Base-by-base conservation (phyloP, 1,140 invertebrate genomes). In the Drosophila pandora region DNA sequence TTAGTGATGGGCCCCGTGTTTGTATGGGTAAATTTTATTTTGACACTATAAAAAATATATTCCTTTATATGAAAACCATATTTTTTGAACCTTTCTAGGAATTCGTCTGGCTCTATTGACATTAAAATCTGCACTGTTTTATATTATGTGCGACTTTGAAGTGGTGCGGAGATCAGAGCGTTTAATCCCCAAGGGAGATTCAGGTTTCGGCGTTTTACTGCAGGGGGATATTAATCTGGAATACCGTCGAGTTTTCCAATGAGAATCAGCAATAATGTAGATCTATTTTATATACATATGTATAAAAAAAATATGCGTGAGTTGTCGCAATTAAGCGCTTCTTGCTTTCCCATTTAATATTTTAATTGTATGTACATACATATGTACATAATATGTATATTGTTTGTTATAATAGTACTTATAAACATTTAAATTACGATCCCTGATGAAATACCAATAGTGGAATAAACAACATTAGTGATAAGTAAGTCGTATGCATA, bases 1-100 rank as follows among this genome's bases (percentile, higher is more conserved):
- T 91, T 9, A 91, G 90, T 21, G 81, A 91, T 74, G 90, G 90
- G 6, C 90, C 90, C 1, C 72, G 90, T 0, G 83, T 90, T 41
- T 91, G 90, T 54, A 83, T 91, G 64, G 90, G 90, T 90, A 8
- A 21, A 58, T 55, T n/a, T n/a, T n/a, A 12, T 12, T n/a, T n/a
- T 2, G 2, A n/a, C 5, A 6, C 28, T 30, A 6, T 1, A 32
- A 39, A 30, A 9, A 1, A 9, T 12, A 37, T n/a, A n/a, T 12
- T 9, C 0, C 2, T 5, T 28, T 10, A 39, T 25, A 0, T 13
- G 6, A 7, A 8, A 30, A 37, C 2, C 12, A 37, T 10, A 21
- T 37, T 59, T n/a, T 2, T 32, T 56, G 3, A 21, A 1, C 3
- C 39, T 6, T 43, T 9, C 0, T 21, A 87, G 82, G 82, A 7